Base-by-base conservation (phyloP, 2,888 invertebrate genomes). In the Conchocele bisecta region DNA sequence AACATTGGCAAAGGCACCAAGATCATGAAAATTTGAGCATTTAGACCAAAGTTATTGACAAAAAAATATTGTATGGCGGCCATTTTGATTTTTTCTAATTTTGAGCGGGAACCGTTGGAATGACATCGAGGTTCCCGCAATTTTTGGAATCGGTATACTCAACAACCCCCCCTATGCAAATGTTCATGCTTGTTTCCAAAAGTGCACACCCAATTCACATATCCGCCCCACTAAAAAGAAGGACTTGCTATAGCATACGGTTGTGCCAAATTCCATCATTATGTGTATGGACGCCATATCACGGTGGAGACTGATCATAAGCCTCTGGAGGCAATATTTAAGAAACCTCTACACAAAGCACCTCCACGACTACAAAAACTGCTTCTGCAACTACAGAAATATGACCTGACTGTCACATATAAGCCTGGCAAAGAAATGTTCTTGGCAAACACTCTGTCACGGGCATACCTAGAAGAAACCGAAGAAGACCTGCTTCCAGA, bases 301-400 rank as follows among this genome's bases (percentile, higher is more conserved):
- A 26, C 28, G 15, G 56, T 73, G 1, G 69, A 77, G 50, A 57
- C 57, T 41, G 77, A 73, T 33, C 77, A 77, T 35, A 77, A 74
- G 39, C 74, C 77, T 6, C 51, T 75, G 3, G 54, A 78, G 54
- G 22, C 28, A 0, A 79, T 79, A 15, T 57, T 72, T n/a, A 50
- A 29, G 26, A 77, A 74, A 50, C 44, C 57, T 7, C 24, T 75
- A 15, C 26, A 46, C n/a, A 20, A 63, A 24, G 37, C 63, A 39
- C 71, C 68, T 41, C 31, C 33, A 29, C 29, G 29, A 59, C n/a
- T 53, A 48, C 33, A 71, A 56, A 59, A 57, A 50, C 57, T 58
- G 46, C 29, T 67, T 7, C 31, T 71, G 6, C 28, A 56, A 29
- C 48, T 65, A 20, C 71, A 71, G 53, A 58, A 63, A 24, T 72